Evolutionary conservation across 2,113 vertebrate species (phyloP), one percentile per base, ranked within the genome.

Genomic region (Triplophysa rosa): DNA sequence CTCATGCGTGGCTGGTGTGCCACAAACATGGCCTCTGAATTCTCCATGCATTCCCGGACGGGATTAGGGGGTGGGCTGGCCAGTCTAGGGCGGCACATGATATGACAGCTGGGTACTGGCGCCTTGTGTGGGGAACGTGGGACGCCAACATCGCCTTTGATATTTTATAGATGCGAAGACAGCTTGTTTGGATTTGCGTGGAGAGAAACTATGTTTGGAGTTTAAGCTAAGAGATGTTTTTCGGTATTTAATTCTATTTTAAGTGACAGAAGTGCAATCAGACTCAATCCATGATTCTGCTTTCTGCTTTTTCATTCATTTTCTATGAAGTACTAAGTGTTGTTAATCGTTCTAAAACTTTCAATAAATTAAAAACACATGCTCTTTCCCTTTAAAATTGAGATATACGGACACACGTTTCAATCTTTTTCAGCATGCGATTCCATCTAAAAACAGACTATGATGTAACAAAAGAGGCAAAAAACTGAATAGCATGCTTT

Each of bases 91-190:
- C 21, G 45, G 59, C 73, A 49, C 62, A 75, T 62, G 73, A 76
- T 45, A 54, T 17, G 74, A 77, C 74, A 77, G 74, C 74, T 77
- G 74, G 47, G 74, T 33, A 49, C 72, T 19, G 59, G 23, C 5
- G 40, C 71, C 37, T 58, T 37, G 45, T 17, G 72, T 47, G 73
- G 21, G 73, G 24, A n/a, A 24, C 49, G 11, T 54, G 62, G 62
- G 42, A 37, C 23, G 21, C 23, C 16, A 14, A 17, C 40, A 75
- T 47, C 4, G 2, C 2, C 62, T 77, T 64, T 77, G 78, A 80
- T 80, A 65, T 72, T 80, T 80, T 72, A 80, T 80, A 71, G 42
- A 80, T 72, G 67, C 19, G 42, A 80, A 45, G 67, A 77, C 74
- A 65, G 58, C 72, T 47, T 74, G 58, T 37, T 29, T 52, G 33